Evolutionary conservation across 2,888 invertebrate genomes (phyloP), one percentile per base, ranked within the genome.

Genomic region (Embidobia sp.): DNA sequence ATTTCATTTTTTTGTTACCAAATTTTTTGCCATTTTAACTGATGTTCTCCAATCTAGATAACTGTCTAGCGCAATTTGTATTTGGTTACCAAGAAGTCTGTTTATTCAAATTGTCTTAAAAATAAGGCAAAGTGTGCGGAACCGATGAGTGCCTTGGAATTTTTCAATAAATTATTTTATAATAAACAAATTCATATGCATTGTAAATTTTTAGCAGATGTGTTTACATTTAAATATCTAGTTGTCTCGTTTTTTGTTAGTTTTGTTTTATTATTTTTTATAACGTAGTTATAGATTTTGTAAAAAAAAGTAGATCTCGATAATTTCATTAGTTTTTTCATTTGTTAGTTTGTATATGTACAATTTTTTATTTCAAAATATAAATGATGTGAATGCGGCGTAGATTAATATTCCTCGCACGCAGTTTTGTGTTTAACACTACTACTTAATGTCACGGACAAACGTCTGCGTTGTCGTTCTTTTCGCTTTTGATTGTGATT

Each of bases 161-260:
- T 82, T 86, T 83, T 84, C 83, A 83, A 88, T 87, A 88, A 87
- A 87, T 88, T 88, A 87, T 88, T 88, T 87, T 88, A 81, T 83
- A 87, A 84, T 31, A 78, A 78, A 72, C 59, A 40, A 15, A 74
- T 16, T 57, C 18, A 33, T 11, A 7, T n/a, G 31, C 29, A 42
- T 40, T 67, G 29, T 48, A 35, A 11, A 53, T 46, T 16, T 33
- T 55, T 40, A 22, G 6, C 8, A 2, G 7, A 29, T 2, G 2
- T 29, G 8, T 29, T 29, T 8, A 5, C 22, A 22, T 5, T 22
- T 3, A 5, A 22, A 22, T 4, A 22, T 5, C 3, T 22, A 22
- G 5, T 5, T 3, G 22, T n/a, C n/a, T n/a, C n/a, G n/a, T n/a
- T n/a, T n/a, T n/a, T n/a, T n/a, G n/a, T n/a, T n/a, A n/a, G n/a